Percentiles rank a stretch among this genome's conserved stretches.
These are phyloP conservation scores for Drosophila helvetica DNA, from an alignment of 2,888 invertebrate genomes.

Conservation along the genomic window DNA sequence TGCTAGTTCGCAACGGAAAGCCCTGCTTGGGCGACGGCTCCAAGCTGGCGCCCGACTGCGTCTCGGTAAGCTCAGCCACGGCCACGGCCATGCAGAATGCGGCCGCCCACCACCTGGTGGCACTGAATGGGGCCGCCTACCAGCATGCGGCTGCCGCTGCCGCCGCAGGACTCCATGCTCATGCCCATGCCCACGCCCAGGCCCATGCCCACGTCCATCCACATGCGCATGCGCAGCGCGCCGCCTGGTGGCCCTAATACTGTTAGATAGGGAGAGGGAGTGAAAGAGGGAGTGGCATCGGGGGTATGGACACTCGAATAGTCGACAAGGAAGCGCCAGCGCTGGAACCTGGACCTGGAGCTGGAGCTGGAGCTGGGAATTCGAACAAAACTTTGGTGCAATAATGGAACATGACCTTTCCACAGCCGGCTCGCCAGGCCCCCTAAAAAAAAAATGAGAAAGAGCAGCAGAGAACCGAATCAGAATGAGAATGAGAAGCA, in stretches of 20 bases:
- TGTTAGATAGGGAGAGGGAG: constrained; percentile 57
- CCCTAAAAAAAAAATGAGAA: neutral
- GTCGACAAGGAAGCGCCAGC: constrained; percentile 58
- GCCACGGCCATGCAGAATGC: constrained; percentile 84
- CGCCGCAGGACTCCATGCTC: constrained; percentile 82
- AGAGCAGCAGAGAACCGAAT: neutral
- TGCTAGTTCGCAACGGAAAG: constrained; percentile 96
- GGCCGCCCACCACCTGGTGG: constrained; percentile 75
- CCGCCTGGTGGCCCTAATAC: constrained; percentile 84
- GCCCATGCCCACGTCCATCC: constrained; percentile 78
- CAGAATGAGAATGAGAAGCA: constrained; percentile 4
- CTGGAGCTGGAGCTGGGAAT: constrained; percentile 44
- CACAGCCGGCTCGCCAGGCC: neutral
- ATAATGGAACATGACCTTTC: constrained; percentile 45
- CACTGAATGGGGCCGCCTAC: constrained; percentile 74
- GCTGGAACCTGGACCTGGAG: no score
- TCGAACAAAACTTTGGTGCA: constrained; percentile 66
- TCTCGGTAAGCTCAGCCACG: constrained; percentile 59
- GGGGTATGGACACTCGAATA: constrained; percentile 74
- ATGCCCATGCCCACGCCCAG: constrained; percentile 66
- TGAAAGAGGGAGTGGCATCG: constrained; percentile 2
- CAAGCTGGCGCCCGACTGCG: constrained; percentile 85
- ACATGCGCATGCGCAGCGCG: constrained; percentile 74
- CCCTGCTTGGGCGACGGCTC: constrained; percentile 89
- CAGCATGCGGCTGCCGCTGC: constrained; percentile 83